A percentile compares a stretch with the other conserved stretches of the same genome.
These are phyloP conservation scores for Catamblyrhynchus diadema DNA, from an alignment of 2,797 vertebrate species.

Conservation along the genomic window DNA sequence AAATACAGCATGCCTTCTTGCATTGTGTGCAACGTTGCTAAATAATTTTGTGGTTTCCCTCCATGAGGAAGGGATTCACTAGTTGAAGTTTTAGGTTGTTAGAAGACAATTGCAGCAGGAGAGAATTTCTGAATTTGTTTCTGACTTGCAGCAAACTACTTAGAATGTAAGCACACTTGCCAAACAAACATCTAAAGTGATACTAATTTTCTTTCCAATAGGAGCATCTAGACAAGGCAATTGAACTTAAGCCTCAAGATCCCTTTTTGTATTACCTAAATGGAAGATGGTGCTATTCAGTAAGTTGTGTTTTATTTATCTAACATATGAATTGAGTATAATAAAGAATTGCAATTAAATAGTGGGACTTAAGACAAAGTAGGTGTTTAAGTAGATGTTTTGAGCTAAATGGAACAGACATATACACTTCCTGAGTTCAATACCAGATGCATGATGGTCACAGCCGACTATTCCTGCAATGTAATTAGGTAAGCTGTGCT, in stretches of 20 bases:
- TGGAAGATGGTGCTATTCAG: constrained; percentile 96
- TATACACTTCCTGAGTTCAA: not conserved
- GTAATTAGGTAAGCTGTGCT: not conserved
- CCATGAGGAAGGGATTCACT: not conserved
- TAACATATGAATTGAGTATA: not conserved
- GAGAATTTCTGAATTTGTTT: not conserved
- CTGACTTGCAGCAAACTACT: not conserved
- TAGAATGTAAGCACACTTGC: not conserved
- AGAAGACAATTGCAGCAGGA: not conserved
- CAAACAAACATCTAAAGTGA: not conserved
- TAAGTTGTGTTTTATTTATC: constrained; percentile 75
- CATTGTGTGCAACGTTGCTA: not conserved
- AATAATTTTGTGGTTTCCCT: not conserved
- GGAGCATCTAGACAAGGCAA: constrained; percentile 96
- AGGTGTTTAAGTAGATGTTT: not conserved
- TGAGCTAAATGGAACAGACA: not conserved
- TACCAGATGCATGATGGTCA: not conserved
- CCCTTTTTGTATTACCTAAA: constrained; percentile 92
- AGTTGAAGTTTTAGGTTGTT: not conserved
- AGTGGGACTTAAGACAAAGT: not conserved
- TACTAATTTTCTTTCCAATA: constrained; percentile 68
- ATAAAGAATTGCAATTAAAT: not conserved
- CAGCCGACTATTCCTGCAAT: not conserved
- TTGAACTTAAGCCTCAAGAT: constrained; percentile 91
- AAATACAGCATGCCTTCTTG: not conserved